Evolutionary conservation across 2,113 vertebrate genomes (phyloP), one percentile per base, ranked within the genome.

Genomic region (Gymnogyps californianus): DNA sequence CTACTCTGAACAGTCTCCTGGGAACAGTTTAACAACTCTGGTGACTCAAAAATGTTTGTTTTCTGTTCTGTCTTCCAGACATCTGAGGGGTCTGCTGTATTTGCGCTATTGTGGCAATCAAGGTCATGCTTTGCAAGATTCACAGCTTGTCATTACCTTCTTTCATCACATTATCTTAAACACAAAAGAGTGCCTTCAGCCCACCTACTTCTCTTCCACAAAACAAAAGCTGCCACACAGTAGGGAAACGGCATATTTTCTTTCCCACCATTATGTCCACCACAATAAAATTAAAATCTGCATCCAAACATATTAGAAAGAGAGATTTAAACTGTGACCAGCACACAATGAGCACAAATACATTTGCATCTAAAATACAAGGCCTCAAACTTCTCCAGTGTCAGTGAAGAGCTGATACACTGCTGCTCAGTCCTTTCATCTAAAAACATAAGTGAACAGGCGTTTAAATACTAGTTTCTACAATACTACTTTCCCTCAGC

Each of bases 11-110:
- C 15, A 61, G 32, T 36, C 77, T 87, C 81, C 61, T 57, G 75
- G 46, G 70, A 91, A 93, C 25, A 51, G 54, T 80, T 77, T 54
- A 76, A 80, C 40, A 47, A 69, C 52, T 87, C 6, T 13, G 47
- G 67, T 71, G 17, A 79, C 16, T 79, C 57, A 76, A 81, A 81
- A 92, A 83, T 28, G 22, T 76, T 95, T 97, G 76, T 67, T 89
- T 93, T 83, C 34, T 78, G 8, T 72, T 86, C 61, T 66, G 7
- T 49, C 70, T 89, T 89, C 19, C 24, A 84, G 44, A 70, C 57
- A 72, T 76, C 74, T 49, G 40, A 95, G 28, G 32, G 34, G 61
- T 78, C 81, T 82, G 74, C 57, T 76, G n/a, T 79, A 59, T 81
- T 71, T 65, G 31, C 0, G 2, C 28, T 82, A 36, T 3, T 36